Evolutionary conservation across 2,797 vertebrate species (phyloP).

Genomic region (Notoglanidium macrostoma): DNA sequence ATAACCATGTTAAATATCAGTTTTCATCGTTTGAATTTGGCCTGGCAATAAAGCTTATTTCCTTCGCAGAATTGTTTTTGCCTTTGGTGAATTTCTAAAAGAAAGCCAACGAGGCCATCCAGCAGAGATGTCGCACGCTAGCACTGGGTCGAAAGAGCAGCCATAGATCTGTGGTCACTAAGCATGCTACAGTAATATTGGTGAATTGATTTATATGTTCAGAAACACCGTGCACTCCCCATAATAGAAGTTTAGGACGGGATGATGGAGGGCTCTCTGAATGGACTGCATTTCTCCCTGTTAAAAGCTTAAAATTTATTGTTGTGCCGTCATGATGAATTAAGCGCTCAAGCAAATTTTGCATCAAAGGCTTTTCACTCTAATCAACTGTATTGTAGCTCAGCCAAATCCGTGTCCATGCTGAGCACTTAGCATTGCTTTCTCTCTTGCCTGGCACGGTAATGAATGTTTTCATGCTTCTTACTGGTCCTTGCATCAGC

Average conservation of each 20-base stretch:
- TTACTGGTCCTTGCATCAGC: slow-evolving; percentile 34
- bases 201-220: slow-evolving; percentile 77
- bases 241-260: slow-evolving; percentile 67
- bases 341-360: slow-evolving; percentile 59
- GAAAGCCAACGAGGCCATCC: slow-evolving; percentile 52
- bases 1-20: slow-evolving; percentile 13
- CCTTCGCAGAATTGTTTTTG: slow-evolving; percentile 76
- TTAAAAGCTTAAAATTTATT: slow-evolving; percentile 65
- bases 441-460: slow-evolving; percentile 46
- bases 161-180: slow-evolving; percentile 61
- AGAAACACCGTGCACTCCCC: slow-evolving; percentile 60
- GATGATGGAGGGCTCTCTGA: slow-evolving; percentile 66
- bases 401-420: slow-evolving; percentile 58
- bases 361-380: slow-evolving; percentile 61
- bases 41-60: slow-evolving; percentile 74
- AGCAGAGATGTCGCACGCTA: slow-evolving; percentile 59
- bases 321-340: slow-evolving; percentile 64
- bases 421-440: slow-evolving; percentile 36
- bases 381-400: slow-evolving; percentile 57
- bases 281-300: slow-evolving; percentile 56
- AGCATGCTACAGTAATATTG: slow-evolving; percentile 72
- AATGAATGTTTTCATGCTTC: slow-evolving; percentile 54
- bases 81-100: slow-evolving; percentile 34
- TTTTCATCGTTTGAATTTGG: slow-evolving; percentile 68
- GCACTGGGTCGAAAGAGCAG: slow-evolving; percentile 43